Evolutionary conservation across 2,113 vertebrate species (phyloP).

Genomic region (Phocoena sinus): DNA sequence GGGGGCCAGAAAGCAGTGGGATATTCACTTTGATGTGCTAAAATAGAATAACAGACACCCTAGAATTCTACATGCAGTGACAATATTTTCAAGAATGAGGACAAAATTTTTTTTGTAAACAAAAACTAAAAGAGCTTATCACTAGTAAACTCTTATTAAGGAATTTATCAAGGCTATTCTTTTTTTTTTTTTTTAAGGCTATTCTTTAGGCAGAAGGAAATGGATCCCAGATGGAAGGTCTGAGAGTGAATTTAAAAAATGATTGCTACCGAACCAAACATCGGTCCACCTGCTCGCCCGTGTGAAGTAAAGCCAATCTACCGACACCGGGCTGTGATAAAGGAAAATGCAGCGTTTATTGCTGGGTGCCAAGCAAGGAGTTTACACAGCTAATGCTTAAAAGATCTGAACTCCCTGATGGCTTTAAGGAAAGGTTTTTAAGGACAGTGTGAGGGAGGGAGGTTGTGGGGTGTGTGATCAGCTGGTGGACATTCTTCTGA

Average conservation of each 20-base stretch:
- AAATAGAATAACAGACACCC: not conserved
- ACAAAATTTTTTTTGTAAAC: not conserved
- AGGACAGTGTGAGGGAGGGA: not conserved
- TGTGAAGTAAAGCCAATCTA: not conserved
- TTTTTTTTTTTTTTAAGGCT: not conserved
- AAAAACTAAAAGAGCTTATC: not conserved
- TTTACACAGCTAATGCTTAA: not conserved
- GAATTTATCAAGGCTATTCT: not conserved
- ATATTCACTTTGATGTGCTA: not conserved
- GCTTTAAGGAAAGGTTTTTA: not conserved
- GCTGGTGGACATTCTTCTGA: not conserved
- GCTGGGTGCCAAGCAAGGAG: not conserved
- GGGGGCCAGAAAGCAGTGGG: not conserved
- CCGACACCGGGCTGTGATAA: not conserved
- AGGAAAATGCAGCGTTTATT: not conserved
- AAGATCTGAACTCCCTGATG: not conserved
- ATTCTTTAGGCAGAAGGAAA: not conserved
- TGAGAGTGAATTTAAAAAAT: not conserved
- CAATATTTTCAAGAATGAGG: not conserved
- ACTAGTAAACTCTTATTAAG: not conserved
- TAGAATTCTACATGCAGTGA: not conserved
- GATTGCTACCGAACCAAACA: not conserved
- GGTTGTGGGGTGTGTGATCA: not conserved
- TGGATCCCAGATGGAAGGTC: not conserved
- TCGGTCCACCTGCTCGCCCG: fast-evolving